These are phyloP conservation scores for Hippopotamyrus pictus DNA, from an alignment of 2,797 vertebrate species.

Conservation along the genomic window DNA sequence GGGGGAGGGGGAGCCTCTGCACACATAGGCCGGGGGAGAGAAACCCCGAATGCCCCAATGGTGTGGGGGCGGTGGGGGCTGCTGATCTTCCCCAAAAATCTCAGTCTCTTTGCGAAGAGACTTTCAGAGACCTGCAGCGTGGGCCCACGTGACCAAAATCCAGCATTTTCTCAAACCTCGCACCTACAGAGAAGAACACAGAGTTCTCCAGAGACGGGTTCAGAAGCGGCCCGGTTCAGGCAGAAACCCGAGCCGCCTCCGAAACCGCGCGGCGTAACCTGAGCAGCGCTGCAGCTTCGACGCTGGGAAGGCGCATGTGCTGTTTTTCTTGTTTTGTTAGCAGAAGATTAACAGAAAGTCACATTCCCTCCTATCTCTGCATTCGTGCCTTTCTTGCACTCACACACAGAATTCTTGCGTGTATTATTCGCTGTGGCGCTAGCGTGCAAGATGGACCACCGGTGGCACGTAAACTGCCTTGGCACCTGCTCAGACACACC, in stretches of 20 bases:
- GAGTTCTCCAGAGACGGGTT: not conserved
- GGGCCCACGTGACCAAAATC: not conserved
- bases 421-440: not conserved
- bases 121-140: not conserved
- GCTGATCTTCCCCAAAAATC: not conserved
- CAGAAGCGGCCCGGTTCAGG: not conserved
- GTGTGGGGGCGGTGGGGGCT: not conserved
- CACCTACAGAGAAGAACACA: not conserved
- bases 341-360: not conserved
- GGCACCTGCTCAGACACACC: not conserved
- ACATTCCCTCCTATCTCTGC: not conserved
- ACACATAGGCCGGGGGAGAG: not conserved
- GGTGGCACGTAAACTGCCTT: not conserved
- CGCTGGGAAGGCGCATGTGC: not conserved
- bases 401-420: not conserved
- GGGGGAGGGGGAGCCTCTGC: not conserved
- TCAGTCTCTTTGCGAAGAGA: not conserved
- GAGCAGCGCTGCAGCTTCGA: not conserved
- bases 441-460: not conserved
- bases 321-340: not conserved
- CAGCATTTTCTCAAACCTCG: not conserved
- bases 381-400: not conserved
- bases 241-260: not conserved
- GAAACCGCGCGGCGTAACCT: not conserved
- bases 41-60: not conserved